Conservation (phyloP, 2,888 invertebrate species). For the Callyntrura guangdongensis region DNA sequence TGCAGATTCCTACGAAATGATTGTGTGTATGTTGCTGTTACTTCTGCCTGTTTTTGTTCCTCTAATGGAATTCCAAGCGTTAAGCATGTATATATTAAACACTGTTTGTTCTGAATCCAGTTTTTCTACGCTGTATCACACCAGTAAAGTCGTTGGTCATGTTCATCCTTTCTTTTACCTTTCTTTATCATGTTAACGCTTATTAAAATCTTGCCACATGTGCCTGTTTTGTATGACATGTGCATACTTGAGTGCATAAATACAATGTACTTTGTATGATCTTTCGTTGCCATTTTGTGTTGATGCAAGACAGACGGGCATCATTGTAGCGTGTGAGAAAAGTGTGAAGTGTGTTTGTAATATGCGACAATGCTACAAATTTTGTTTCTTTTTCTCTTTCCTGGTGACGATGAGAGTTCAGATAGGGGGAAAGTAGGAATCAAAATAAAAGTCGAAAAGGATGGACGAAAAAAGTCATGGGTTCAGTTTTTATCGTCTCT, state of each 20-base stretch:
- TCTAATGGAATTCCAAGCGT: no score
- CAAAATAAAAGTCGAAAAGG: slow-evolving; percentile 76
- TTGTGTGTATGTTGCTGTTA: no score
- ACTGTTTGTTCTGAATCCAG: no score
- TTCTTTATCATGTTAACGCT: slow-evolving; percentile 6
- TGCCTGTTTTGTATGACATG: slow-evolving; percentile 2
- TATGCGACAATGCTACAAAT: slow-evolving; percentile 43
- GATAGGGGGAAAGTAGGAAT: slow-evolving; percentile 70
- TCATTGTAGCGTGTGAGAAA: slow-evolving; percentile 37
- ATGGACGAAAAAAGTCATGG: slow-evolving; percentile 74
- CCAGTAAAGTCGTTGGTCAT: no score
- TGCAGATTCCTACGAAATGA: no score
- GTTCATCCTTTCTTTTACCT: slow-evolving; percentile 3
- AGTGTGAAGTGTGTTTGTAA: slow-evolving; percentile 53
- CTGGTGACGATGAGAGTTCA: slow-evolving; percentile 62
- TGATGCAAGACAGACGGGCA: slow-evolving; percentile 30
- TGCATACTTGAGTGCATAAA: slow-evolving; percentile 60
- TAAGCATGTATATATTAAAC: no score
- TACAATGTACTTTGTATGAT: slow-evolving; percentile 45
- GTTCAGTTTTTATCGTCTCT: slow-evolving; percentile 76
- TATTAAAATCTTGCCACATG: neutral
- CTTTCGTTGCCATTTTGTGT: neutral
- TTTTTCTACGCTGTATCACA: no score
- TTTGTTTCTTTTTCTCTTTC: slow-evolving; percentile 12
- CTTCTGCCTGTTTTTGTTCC: no score